Base-by-base conservation (phyloP, 2,113 vertebrate genomes). In the Chionodraco myersi region DNA sequence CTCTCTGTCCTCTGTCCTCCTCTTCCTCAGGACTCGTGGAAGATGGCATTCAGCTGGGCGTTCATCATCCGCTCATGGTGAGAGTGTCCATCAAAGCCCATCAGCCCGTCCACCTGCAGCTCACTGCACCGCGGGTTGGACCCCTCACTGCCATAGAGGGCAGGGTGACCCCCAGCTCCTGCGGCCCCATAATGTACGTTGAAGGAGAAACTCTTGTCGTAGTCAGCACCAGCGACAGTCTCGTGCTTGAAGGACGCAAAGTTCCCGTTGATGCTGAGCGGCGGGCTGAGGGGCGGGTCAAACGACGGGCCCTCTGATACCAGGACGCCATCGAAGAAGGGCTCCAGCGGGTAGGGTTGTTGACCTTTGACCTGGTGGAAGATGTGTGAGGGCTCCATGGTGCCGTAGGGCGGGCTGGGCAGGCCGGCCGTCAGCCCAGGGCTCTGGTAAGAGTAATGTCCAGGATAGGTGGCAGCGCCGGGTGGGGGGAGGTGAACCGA, bases 211-310 rank as follows among this genome's bases (percentile, higher is more conserved):
- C 94, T 95, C 92, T 98, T 98, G 85, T 99, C 97, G 86, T 97
- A 98, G 57, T 99, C 97, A 7, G 94, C 26, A 0, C 85, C 64
- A 1, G 86, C 4, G 0, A 76, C 79, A 90, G 94, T 93, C 86
- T 99, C 98, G 47, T 99, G 98, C 89, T 99, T 99, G 95, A 97
- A 99, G 86, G 97, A 97, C 53, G 98, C 96, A 95, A 99, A 99
- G 95, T 97, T 99, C 77, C 98, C 98, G 48, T 98, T 99, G 92
- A 99, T 96, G 94, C 98, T 99, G 78, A 99, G 95, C 2, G 98
- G 98, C 0, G 98, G 98, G 86, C 98, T 99, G 77, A 99, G 96
- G 0, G 98, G 98, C 26, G 92, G 97, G 88, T 99, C 98, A 57
- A 99, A 99, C 13, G 96, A 94, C 2, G 97, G 97, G 78, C 96